A percentile compares a stretch with the other conserved stretches of the same genome.
phyloP scores from a whole-genome alignment of 2,113 vertebrate genomes.

The Copsychus sechellarum region DNA sequence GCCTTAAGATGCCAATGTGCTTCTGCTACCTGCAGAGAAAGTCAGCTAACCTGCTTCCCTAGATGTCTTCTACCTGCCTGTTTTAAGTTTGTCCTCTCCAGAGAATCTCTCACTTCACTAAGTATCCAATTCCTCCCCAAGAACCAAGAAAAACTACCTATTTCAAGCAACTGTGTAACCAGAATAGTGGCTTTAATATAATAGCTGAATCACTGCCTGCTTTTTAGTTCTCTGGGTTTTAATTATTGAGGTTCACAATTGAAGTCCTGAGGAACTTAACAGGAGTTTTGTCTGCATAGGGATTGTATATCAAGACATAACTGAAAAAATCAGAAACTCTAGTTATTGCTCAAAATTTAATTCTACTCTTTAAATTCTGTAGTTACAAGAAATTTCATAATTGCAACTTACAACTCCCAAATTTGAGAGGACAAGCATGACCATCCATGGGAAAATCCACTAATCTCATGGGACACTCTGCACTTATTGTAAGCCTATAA shows the following conservation, averaged over 20 bases:
- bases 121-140: not conserved
- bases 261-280: slow-evolving; percentile 10
- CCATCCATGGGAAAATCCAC: slow-evolving; percentile 99
- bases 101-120: not conserved
- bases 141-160: not conserved
- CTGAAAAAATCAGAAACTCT: not conserved
- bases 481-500: slow-evolving; percentile 93
- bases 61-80: not conserved
- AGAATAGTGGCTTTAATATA: not conserved
- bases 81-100: not conserved
- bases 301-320: not conserved
- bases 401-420: slow-evolving; percentile 96
- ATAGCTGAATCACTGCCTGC: not conserved
- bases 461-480: slow-evolving; percentile 97
- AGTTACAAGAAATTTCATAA: slow-evolving; percentile 66
- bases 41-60: not conserved
- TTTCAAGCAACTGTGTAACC: not conserved
- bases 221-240: not conserved
- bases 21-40: not conserved
- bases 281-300: slow-evolving; percentile 52
- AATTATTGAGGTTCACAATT: not conserved
- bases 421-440: slow-evolving; percentile 97
- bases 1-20: not conserved
- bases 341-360: slow-evolving; percentile 31
- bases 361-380: slow-evolving; percentile 49